Percentiles rank a stretch among this genome's conserved stretches.
Evolutionary conservation across 2,888 invertebrate genomes (phyloP).

Genomic region (Cantharis rufa): DNA sequence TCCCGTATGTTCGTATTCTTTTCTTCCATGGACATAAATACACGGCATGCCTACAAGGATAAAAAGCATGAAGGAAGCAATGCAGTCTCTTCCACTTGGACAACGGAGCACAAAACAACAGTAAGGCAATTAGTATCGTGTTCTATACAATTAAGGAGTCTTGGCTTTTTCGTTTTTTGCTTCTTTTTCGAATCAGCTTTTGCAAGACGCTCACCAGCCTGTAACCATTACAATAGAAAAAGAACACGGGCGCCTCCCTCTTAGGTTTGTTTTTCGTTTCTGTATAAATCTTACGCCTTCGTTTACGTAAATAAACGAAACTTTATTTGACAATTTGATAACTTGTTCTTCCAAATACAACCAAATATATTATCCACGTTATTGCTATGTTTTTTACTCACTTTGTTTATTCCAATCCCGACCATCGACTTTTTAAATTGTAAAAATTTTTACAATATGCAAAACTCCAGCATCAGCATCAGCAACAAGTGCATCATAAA

Average conservation of each 20-base stretch:
- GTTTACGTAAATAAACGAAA: conserved; percentile 5
- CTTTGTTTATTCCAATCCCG: not conserved
- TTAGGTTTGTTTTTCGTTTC: conserved; percentile 19
- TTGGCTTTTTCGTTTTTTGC: conserved; percentile 40
- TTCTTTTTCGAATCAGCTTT: conserved; percentile 29
- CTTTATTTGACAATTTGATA: conserved; percentile 5
- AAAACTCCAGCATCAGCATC: not conserved
- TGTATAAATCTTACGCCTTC: conserved; percentile 6
- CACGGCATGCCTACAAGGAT: conserved; percentile 45
- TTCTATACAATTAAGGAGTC: conserved; percentile 55
- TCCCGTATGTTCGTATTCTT: conserved; percentile 53
- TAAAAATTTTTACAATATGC: not conserved
- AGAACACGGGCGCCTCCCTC: conserved; percentile 25
- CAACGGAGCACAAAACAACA: conserved; percentile 52
- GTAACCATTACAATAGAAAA: conserved; percentile 29
- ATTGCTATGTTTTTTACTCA: not conserved
- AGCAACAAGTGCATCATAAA: not conserved
- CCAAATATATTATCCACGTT: not conserved
- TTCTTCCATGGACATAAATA: conserved; percentile 53
- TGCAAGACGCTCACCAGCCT: conserved; percentile 34
- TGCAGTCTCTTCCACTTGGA: conserved; percentile 49
- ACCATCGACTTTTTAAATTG: not conserved
- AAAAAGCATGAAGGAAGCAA: conserved; percentile 39
- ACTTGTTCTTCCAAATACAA: not conserved
- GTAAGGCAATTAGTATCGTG: conserved; percentile 56